A percentile compares a stretch with the other conserved stretches of the same genome.
phyloP scores from a whole-genome alignment of 2,113 vertebrate genomes.

The Aegotheles bennettii region DNA sequence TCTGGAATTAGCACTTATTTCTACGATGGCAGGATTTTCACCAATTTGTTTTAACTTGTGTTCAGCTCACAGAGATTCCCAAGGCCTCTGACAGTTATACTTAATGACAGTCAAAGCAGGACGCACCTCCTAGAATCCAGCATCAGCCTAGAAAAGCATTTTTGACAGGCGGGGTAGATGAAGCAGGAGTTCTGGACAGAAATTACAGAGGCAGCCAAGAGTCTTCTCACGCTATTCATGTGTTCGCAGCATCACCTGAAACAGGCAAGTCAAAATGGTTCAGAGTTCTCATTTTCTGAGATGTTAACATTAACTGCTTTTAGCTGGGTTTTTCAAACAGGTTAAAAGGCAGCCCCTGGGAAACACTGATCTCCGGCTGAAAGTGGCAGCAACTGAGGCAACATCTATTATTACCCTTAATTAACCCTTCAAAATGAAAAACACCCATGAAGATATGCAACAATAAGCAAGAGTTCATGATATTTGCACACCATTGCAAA shows the following conservation, averaged over 20 bases:
- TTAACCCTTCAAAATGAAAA: neutral
- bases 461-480: neutral
- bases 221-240: slow-evolving; percentile 66
- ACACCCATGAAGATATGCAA: neutral
- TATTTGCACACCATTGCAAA: neutral
- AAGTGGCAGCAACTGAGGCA: neutral
- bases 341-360: neutral
- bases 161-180: slow-evolving; percentile 76
- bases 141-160: slow-evolving; percentile 71
- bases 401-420: neutral
- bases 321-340: neutral
- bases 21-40: neutral
- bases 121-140: slow-evolving; percentile 66
- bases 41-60: neutral
- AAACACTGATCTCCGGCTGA: neutral
- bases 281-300: neutral
- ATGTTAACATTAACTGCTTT: neutral
- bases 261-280: neutral
- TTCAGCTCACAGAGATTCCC: neutral
- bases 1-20: neutral
- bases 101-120: neutral
- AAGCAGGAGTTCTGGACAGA: slow-evolving; percentile 76
- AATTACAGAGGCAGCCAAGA: slow-evolving; percentile 77
- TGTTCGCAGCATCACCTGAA: slow-evolving; percentile 30
- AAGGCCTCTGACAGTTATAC: neutral